Evolutionary conservation across 2,113 vertebrate genomes (phyloP).

Genomic region (Garra rufa): DNA sequence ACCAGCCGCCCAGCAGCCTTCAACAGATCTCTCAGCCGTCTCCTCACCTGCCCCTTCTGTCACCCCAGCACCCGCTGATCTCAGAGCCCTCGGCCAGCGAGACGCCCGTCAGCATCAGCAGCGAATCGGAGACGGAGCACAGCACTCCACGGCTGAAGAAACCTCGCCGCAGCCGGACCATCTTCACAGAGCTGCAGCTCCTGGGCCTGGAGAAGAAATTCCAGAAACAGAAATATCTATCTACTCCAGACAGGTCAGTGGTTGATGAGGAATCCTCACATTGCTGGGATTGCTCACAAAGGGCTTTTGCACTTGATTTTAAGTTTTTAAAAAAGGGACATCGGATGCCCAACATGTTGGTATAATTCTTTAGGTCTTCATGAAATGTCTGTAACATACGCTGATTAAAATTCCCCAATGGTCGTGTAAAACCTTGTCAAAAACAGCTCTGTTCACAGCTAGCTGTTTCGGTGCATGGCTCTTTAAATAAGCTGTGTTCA

Average conservation of each 20-base stretch:
- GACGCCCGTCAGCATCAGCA: conserved; percentile 85
- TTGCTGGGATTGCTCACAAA: not conserved
- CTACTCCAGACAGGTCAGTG: conserved; percentile 94
- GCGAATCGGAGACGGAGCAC: conserved; percentile 92
- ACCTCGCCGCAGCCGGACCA: conserved; percentile 92
- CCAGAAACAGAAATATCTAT: conserved; percentile 99
- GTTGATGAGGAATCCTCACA: not conserved
- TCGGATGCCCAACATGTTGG: too few relatives aligned
- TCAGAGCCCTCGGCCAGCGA: conserved; percentile 75
- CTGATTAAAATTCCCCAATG: too few relatives aligned
- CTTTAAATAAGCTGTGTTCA: too few relatives aligned
- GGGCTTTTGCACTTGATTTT: not conserved
- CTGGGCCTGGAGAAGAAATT: conserved; percentile 99
- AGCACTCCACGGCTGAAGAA: conserved; percentile 84
- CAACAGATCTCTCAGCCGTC: conserved; percentile 72
- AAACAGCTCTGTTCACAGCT: too few relatives aligned
- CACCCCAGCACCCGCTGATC: conserved; percentile 53
- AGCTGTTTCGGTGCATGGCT: too few relatives aligned
- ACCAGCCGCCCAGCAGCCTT: conserved; percentile 79
- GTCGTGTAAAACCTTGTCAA: too few relatives aligned
- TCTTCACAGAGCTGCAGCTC: conserved; percentile 97
- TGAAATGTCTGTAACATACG: too few relatives aligned
- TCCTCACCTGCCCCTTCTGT: conserved; percentile 71
- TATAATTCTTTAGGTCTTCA: too few relatives aligned
- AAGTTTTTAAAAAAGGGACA: too few relatives aligned